These are phyloP conservation scores for Drosophila nr. perissopoda DNA, from an alignment of 2,888 invertebrate genomes.

Conservation along the genomic window DNA sequence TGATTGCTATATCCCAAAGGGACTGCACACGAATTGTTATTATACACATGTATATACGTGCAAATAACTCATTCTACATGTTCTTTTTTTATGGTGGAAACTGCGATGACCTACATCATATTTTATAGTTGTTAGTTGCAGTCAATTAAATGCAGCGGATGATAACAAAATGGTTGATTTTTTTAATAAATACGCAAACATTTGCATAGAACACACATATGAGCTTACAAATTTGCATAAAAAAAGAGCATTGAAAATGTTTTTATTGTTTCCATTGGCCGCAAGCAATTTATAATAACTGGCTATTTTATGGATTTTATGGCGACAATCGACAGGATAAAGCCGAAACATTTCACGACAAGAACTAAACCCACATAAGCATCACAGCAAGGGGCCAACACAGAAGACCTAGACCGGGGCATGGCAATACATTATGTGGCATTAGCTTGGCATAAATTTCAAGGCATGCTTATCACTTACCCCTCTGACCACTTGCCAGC, in stretches of 20 bases:
- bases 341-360: conserved; percentile 71
- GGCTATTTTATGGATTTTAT: conserved; percentile 68
- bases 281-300: conserved; percentile 67
- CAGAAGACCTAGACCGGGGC: background rate
- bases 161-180: conserved; percentile 64
- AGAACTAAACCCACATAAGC: conserved; percentile 63
- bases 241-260: conserved; percentile 22
- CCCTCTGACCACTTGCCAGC: conserved; percentile 3
- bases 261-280: conserved; percentile 44
- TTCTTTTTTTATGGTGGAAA: conserved; percentile 1
- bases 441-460: conserved; percentile 73
- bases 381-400: conserved; percentile 19
- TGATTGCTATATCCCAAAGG: conserved; percentile 39
- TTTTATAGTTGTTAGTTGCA: conserved; percentile 61
- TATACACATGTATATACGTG: conserved; percentile 8
- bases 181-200: conserved; percentile 74
- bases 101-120: conserved; percentile 54
- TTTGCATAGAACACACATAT: conserved; percentile 51
- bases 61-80: conserved; percentile 15
- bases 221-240: conserved; percentile 27
- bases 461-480: conserved; percentile 12
- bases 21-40: conserved; percentile 40
- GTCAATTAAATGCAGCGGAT: conserved; percentile 75
- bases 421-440: conserved; percentile 51
- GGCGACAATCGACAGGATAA: conserved; percentile 75